Evolutionary conservation across 2,888 invertebrate genomes (phyloP).

Genomic region (Endomychus coccineus): DNA sequence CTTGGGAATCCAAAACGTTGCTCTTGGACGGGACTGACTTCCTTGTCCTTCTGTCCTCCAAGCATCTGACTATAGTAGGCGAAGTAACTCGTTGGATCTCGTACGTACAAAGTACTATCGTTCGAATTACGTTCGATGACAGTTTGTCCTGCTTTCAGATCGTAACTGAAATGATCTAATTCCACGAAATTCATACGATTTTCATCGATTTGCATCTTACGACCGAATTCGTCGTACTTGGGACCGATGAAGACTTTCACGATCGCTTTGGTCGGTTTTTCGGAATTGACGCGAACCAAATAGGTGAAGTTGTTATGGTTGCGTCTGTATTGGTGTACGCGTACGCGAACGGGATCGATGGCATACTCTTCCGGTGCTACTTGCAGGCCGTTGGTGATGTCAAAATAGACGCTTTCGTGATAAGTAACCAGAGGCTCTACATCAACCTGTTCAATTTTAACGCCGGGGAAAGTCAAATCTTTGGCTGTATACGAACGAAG

Average conservation of each 20-base stretch:
- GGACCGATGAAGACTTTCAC: constrained; percentile 64
- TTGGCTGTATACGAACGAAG: constrained; percentile 55
- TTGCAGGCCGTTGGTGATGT: constrained; percentile 51
- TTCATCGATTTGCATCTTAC: constrained; percentile 47
- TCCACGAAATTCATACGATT: constrained; percentile 55
- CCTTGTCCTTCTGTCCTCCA: no score
- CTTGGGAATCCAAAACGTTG: no score
- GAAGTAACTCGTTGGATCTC: constrained; percentile 57
- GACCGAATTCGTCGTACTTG: constrained; percentile 55
- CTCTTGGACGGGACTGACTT: no score
- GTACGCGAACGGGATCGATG: constrained; percentile 44
- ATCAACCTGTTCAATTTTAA: constrained; percentile 53
- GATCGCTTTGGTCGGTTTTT: constrained; percentile 50
- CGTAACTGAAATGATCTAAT: constrained; percentile 53
- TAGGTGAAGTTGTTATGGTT: constrained; percentile 63
- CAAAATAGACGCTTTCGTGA: constrained; percentile 58
- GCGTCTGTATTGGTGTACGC: constrained; percentile 60
- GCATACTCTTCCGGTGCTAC: constrained; percentile 45
- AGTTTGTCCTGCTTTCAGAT: constrained; percentile 58
- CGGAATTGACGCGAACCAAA: constrained; percentile 52
- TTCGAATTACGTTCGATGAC: constrained; percentile 59
- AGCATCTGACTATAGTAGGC: no score
- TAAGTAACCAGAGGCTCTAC: constrained; percentile 61
- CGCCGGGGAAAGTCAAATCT: constrained; percentile 54
- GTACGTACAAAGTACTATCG: constrained; percentile 56